Base-by-base conservation (phyloP, 1,140 invertebrate genomes). In the Caenorhabditis latens region DNA sequence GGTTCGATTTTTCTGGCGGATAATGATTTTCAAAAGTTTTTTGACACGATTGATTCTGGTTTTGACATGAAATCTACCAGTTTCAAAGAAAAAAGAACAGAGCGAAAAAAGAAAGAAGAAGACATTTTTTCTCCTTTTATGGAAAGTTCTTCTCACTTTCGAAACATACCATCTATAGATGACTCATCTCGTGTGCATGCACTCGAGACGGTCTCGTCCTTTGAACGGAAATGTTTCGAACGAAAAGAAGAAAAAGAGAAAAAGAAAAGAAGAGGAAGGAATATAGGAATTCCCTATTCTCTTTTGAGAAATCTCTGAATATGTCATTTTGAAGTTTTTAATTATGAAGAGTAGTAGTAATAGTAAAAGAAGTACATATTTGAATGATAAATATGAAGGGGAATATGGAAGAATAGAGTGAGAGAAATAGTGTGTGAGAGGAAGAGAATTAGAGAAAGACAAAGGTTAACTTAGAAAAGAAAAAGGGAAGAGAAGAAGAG, bases 261-360 rank as follows among this genome's bases (percentile, higher is more conserved):
- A 19, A 46, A 46, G 6, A 19, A 5, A 71, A 71, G 9, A 46
- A 43, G 8, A 71, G 13, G n/a, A 11, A 58, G 50, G 9, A 53
- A 53, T 53, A 53, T 53, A 32, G 61, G 61, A 63, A 63, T 21
- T 9, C 19, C 24, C n/a, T 63, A 9, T 63, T 21, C 42, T 71
- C 65, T 48, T 71, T 21, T 48, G 65, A 1, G 32, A 46, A 79
- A 79, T 79, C 71, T 79, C 71, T 79, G 71, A 32, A 50, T n/a
- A 79, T 79, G 71, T 79, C 71, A 79, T 79, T 79, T 79, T 53
- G 46, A 79, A 79, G 71, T 79, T 79, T 32, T 79, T 32, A 79
- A 79, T 79, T 50, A 79, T 50, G 43, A 50, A 32, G n/a, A 79
- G 71, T 79, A 79, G 71, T 79, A 42, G 71, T 19, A 79, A 19